A percentile compares a stretch with the other conserved stretches of the same genome.
Conservation (phyloP, 2,797 vertebrate genomes). For the Chaunax sp. region DNA sequence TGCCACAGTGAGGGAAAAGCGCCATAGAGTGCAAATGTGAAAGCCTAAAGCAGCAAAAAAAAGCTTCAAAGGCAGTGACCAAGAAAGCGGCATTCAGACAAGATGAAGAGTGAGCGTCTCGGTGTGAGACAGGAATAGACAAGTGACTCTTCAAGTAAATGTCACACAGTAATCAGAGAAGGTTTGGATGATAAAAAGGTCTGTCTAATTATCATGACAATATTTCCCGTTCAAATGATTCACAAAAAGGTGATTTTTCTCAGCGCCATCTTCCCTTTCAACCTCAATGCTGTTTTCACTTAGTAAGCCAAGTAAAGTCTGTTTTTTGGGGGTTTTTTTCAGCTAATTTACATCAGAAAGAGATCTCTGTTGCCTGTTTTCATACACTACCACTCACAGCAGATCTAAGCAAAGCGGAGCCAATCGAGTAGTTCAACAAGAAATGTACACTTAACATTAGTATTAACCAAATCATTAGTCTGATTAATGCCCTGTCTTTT, state of each 20-base stretch:
- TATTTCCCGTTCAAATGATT: slow-evolving; percentile 48
- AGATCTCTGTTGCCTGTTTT: slow-evolving; percentile 9
- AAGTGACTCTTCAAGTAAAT: slow-evolving; percentile 67
- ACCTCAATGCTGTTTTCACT: slow-evolving; percentile 39
- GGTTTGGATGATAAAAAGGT: slow-evolving; percentile 51
- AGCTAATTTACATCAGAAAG: slow-evolving; percentile 20
- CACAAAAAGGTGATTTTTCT: slow-evolving; percentile 35
- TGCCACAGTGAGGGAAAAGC: slow-evolving; percentile 29
- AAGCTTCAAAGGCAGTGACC: slow-evolving; percentile 64
- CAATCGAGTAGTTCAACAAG: slow-evolving; percentile 10
- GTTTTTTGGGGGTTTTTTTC: slow-evolving; percentile 9
- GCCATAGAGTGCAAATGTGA: slow-evolving; percentile 49
- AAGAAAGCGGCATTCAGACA: slow-evolving; percentile 68
- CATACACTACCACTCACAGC: neutral
- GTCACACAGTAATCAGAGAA: slow-evolving; percentile 63
- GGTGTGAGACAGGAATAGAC: slow-evolving; percentile 66
- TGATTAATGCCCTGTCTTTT: slow-evolving; percentile 7
- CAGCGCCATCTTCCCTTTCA: slow-evolving; percentile 22
- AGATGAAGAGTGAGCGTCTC: slow-evolving; percentile 53
- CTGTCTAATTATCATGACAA: slow-evolving; percentile 62
- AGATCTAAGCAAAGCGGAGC: slow-evolving; percentile 1
- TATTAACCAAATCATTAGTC: slow-evolving; percentile 9
- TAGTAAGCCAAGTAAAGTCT: slow-evolving; percentile 37
- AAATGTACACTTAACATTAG: slow-evolving; percentile 14
- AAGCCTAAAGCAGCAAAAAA: slow-evolving; percentile 48